Conservation (phyloP, 1,140 invertebrate species). For the Drosophila melanica region DNA sequence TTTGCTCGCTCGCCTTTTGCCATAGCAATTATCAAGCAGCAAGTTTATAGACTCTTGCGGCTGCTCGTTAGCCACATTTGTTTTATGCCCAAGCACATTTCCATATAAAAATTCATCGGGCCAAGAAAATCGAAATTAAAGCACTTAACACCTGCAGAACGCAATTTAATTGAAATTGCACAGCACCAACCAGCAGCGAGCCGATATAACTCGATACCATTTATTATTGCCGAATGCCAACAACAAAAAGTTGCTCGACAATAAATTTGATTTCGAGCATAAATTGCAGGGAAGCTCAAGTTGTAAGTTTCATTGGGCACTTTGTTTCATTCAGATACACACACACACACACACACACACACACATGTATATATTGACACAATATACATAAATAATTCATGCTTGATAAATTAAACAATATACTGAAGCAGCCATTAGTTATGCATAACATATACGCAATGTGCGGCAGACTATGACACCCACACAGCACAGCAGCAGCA, state of each 20-base stretch:
- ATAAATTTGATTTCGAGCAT: constrained; percentile 20
- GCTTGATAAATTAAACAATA: constrained; percentile 83
- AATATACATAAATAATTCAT: constrained; percentile 77
- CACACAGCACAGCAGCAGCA: constrained; percentile 25
- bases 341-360: constrained; percentile 6
- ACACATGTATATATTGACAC: constrained; percentile 28
- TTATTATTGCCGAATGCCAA: constrained; percentile 55
- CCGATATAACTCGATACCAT: constrained; percentile 51
- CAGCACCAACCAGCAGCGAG: constrained; percentile 40
- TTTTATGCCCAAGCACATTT: constrained; percentile 35
- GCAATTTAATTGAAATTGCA: constrained; percentile 69
- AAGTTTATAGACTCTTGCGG: constrained; percentile 51
- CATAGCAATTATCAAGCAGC: constrained; percentile 65
- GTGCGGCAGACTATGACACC: constrained; percentile 65
- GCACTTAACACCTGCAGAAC: constrained; percentile 62
- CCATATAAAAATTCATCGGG: constrained; percentile 65
- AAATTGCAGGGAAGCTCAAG: constrained; percentile 24
- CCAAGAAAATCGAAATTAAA: constrained; percentile 68
- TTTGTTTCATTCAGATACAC: constrained; percentile 46
- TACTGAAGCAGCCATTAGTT: constrained; percentile 76
- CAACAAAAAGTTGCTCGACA: constrained; percentile 14
- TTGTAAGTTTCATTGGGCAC: constrained; percentile 46
- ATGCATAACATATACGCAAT: constrained; percentile 78
- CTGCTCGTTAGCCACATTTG: constrained; percentile 58
- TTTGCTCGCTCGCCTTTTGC: constrained; percentile 51